Evolutionary conservation across 2,888 invertebrate genomes (phyloP).

Genomic region (Caprella mutica): DNA sequence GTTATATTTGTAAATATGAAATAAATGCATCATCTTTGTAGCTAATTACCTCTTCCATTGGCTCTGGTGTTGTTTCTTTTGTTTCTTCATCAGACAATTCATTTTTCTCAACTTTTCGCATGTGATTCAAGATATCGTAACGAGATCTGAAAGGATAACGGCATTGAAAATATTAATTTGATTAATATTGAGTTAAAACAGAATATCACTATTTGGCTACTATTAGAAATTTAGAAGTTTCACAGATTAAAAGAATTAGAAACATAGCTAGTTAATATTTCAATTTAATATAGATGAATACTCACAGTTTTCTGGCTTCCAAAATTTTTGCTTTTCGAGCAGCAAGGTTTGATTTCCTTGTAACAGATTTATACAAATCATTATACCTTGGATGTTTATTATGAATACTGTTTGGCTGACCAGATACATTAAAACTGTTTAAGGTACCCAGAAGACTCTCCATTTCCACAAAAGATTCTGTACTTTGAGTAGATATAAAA

Average conservation of each 20-base stretch:
- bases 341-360: slow-evolving; percentile 19
- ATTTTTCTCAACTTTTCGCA: slow-evolving; percentile 20
- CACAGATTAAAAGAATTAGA: too few relatives aligned
- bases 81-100: too few relatives aligned
- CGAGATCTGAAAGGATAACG: slow-evolving; percentile 13
- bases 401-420: slow-evolving; percentile 20
- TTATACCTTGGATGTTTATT: slow-evolving; percentile 26
- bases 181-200: background rate
- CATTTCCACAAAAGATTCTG: too few relatives aligned
- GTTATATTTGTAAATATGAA: too few relatives aligned
- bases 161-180: background rate
- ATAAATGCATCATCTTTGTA: too few relatives aligned
- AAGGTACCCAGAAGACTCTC: slow-evolving; percentile 19
- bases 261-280: too few relatives aligned
- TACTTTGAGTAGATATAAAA: too few relatives aligned
- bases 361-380: slow-evolving; percentile 23
- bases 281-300: too few relatives aligned
- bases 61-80: too few relatives aligned
- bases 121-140: slow-evolving; percentile 20
- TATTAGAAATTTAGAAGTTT: too few relatives aligned
- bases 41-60: too few relatives aligned
- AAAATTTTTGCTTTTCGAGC: slow-evolving; percentile 19
- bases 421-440: slow-evolving; percentile 18
- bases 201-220: too few relatives aligned
- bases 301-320: slow-evolving; percentile 25